phyloP scores from a whole-genome alignment of 30 jellyfish, hydroid and myxozoan genomes.

The Turritopsis rubra region DNA sequence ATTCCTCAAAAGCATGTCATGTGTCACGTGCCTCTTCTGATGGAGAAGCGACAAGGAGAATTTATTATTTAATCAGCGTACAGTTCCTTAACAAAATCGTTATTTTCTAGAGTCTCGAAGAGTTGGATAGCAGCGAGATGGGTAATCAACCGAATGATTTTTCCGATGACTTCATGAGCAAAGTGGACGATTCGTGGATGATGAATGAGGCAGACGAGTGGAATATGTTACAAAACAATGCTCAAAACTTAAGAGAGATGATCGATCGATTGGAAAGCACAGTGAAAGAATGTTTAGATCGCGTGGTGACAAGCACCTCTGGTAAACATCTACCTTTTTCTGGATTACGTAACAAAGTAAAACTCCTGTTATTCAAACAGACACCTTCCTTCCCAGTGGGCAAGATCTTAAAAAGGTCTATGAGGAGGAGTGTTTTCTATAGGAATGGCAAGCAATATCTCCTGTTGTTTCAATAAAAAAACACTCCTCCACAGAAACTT shows the following conservation, averaged over 20 bases:
- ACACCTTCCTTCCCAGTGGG: too few species aligned
- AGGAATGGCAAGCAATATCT: too few species aligned
- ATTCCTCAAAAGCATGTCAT: too few species aligned
- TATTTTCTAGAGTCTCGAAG: background rate
- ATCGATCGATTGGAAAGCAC: background rate
- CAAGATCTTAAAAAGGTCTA: too few species aligned
- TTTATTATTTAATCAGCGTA: background rate
- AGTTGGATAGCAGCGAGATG: background rate
- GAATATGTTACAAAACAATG: slow-evolving; percentile 8
- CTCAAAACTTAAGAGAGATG: background rate
- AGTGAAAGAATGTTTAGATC: background rate
- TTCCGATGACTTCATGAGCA: background rate
- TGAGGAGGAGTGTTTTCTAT: too few species aligned
- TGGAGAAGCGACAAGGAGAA: too few species aligned
- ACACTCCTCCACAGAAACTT: too few species aligned
- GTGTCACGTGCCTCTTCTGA: too few species aligned
- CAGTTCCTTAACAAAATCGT: background rate
- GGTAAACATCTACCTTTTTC: background rate
- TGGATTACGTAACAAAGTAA: too few species aligned
- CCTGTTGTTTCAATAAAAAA: too few species aligned
- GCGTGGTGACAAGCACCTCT: background rate
- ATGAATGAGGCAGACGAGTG: slow-evolving; percentile 15
- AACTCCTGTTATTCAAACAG: too few species aligned
- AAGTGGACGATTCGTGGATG: slow-evolving; percentile 18
- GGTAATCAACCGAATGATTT: slow-evolving; percentile 2